These are phyloP conservation scores for Ahaetulla prasina DNA, from an alignment of 2,113 vertebrate species.

Conservation along the genomic window DNA sequence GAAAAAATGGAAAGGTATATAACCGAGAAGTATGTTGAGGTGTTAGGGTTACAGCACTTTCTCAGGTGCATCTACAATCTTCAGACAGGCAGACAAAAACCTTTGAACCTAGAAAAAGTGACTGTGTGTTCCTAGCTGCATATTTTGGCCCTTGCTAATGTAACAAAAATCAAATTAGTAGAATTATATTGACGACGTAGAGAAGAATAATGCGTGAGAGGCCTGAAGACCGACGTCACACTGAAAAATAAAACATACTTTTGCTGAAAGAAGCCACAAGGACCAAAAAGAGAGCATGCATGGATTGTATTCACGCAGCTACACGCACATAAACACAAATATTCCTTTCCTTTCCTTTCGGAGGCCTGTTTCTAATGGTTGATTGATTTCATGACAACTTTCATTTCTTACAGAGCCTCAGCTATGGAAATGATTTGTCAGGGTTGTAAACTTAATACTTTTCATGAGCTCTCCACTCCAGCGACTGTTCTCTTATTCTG, in stretches of 20 bases:
- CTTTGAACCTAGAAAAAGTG: not conserved
- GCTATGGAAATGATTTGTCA: conserved; percentile 60
- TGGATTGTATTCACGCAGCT: not conserved
- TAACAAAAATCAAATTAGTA: not conserved
- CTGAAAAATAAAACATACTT: not conserved
- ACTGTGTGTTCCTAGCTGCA: no score
- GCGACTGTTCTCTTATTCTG: conserved; percentile 49
- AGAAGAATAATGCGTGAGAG: not conserved
- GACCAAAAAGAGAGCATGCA: conserved; percentile 15
- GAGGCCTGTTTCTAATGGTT: conserved; percentile 24
- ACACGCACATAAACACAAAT: not conserved
- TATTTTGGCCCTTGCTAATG: not conserved
- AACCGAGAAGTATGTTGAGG: not conserved
- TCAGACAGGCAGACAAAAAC: not conserved
- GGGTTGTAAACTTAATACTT: conserved; percentile 48
- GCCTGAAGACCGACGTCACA: not conserved
- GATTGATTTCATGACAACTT: conserved; percentile 63
- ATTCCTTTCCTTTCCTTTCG: not conserved
- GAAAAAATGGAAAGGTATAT: not conserved
- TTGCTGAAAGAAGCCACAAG: not conserved
- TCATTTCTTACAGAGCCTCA: conserved; percentile 53
- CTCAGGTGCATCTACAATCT: not conserved
- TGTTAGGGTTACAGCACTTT: not conserved
- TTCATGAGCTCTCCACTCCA: conserved; percentile 41
- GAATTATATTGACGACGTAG: not conserved